Conservation (phyloP, 2,797 vertebrate genomes). For the Muscicapa striata region DNA sequence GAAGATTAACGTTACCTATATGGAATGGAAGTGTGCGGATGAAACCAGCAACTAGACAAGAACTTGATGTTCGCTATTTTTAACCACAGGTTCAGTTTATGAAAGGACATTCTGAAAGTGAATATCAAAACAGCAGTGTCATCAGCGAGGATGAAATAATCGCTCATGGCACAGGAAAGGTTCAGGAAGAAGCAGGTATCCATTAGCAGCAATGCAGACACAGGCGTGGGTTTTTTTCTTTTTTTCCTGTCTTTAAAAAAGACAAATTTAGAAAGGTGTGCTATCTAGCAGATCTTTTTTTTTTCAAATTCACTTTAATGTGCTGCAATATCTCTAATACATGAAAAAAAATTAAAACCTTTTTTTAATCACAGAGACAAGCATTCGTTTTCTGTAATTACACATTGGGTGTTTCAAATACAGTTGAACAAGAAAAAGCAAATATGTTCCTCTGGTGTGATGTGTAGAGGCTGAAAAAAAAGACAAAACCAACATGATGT, state of each 20-base stretch:
- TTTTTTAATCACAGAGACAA: background rate
- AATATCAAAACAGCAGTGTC: background rate
- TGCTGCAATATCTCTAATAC: background rate
- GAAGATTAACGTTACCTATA: background rate
- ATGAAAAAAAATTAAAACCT: background rate
- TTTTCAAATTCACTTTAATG: background rate
- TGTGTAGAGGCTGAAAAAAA: background rate
- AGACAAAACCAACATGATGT: background rate
- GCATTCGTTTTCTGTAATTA: slow-evolving; percentile 14
- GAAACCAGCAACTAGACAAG: background rate
- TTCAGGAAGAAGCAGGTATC: background rate
- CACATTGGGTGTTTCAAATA: background rate
- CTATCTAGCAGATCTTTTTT: background rate
- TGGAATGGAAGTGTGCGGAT: background rate
- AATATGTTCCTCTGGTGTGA: background rate
- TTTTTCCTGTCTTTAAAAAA: background rate
- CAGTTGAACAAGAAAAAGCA: background rate
- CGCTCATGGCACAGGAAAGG: background rate
- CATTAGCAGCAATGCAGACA: background rate
- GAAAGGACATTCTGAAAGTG: background rate
- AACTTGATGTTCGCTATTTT: background rate
- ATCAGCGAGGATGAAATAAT: background rate
- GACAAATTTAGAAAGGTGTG: background rate
- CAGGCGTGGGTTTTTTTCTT: background rate
- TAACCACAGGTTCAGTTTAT: background rate